Evolutionary conservation across 2,113 vertebrate genomes (phyloP), one percentile per base, ranked within the genome.

Genomic region (Caranx ignobilis): DNA sequence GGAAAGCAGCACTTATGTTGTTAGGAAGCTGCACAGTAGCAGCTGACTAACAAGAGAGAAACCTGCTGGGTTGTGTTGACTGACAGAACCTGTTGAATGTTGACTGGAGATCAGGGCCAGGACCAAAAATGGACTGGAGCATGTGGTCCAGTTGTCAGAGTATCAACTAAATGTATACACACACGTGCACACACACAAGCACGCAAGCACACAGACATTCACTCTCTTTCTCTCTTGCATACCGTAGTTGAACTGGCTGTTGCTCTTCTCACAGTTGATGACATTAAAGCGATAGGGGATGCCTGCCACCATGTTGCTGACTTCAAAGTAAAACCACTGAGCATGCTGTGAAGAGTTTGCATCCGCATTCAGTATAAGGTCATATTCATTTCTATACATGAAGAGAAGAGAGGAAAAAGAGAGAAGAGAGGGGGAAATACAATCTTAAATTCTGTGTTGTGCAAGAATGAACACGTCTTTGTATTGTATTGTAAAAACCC

Each of bases 181-280:
- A 54, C 13, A 60, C 52, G 48, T 11, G 39, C 2, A 72, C n/a
- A 60, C 34, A 19, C 7, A 70, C 26, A 26, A 26, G 26, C 26
- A 26, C 26, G 26, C 26, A 26, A 26, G 26, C 26, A 26, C 26
- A 26, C 26, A 26, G 26, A 26, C 26, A 26, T 26, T 26, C 26
- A 26, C 26, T 26, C 26, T 26, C 26, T 26, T 26, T 26, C 26
- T 26, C 26, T 26, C 26, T 26, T 26, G 3, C 16, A 55, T 95
- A 99, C 97, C 98, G 0, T 97, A 98, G 91, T 98, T 99, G 90
- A 97, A 99, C 75, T 99, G 97, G 86, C 97, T 99, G 93, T 99
- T 97, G 86, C 91, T 69, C 92, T 99, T 99, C 94, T 99, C 97
- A 80, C 97, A 98, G 93, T 98, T 99, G 95, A 99, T 95, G 90